phyloP scores from a whole-genome alignment of 1,140 invertebrate genomes.

The Drosophila pandora region DNA sequence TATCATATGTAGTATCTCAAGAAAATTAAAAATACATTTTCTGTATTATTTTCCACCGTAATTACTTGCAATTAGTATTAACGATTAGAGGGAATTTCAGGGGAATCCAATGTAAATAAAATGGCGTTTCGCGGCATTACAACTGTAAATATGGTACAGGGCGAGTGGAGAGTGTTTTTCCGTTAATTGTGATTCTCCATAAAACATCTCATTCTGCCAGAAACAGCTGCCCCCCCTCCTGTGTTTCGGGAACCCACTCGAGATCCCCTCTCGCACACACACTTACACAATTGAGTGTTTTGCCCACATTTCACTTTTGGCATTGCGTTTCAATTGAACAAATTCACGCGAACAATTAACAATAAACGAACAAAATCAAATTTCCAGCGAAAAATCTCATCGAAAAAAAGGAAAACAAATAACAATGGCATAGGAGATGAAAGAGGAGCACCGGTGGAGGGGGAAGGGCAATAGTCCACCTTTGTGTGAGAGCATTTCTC shows the following conservation, averaged over 20 bases:
- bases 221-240: not conserved
- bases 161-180: constrained; percentile 15
- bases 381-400: constrained; percentile 64
- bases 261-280: constrained; percentile 37
- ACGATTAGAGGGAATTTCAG: constrained; percentile 16
- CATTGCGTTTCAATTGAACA: constrained; percentile 80
- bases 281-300: constrained; percentile 68
- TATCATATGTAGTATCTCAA: too few relatives aligned
- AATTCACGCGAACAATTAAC: constrained; percentile 83
- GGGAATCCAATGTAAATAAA: constrained; percentile 18
- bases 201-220: constrained; percentile 19
- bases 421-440: constrained; percentile 31
- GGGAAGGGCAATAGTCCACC: constrained; percentile 20
- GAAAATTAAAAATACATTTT: too few relatives aligned
- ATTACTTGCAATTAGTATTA: not conserved
- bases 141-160: constrained; percentile 8
- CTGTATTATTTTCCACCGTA: not conserved
- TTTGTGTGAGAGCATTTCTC: constrained; percentile 15
- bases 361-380: constrained; percentile 67
- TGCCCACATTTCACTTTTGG: constrained; percentile 80
- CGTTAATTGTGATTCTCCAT: constrained; percentile 18
- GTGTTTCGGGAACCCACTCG: constrained; percentile 20
- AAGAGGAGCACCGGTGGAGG: constrained; percentile 5
- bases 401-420: constrained; percentile 40
- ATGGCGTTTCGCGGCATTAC: constrained; percentile 18